These are phyloP conservation scores for Sepiola atlantica DNA, from an alignment of 2,888 invertebrate genomes.

Conservation along the genomic window DNA sequence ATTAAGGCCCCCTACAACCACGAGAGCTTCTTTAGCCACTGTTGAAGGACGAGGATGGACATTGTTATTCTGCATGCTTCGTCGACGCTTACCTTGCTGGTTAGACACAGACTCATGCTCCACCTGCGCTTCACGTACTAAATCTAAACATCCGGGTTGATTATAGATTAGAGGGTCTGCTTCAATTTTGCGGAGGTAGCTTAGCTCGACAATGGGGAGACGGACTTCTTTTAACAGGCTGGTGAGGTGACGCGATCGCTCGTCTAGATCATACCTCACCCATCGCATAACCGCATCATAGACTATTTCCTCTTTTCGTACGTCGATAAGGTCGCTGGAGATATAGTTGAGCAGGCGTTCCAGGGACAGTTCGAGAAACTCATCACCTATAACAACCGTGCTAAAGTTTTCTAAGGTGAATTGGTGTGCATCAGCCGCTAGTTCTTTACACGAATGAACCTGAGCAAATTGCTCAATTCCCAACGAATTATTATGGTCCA, in stretches of 20 bases:
- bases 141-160: slow-evolving; percentile 62
- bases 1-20: slow-evolving; percentile 69
- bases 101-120: slow-evolving; percentile 68
- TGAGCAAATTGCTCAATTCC: slow-evolving; percentile 74
- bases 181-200: slow-evolving; percentile 65
- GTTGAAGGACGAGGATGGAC: slow-evolving; percentile 73
- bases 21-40: slow-evolving; percentile 72
- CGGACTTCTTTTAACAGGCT: slow-evolving; percentile 67
- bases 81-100: slow-evolving; percentile 67
- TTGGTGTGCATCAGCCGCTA: slow-evolving; percentile 68
- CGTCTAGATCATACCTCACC: slow-evolving; percentile 70
- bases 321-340: slow-evolving; percentile 72
- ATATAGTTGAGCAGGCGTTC: slow-evolving; percentile 68
- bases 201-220: slow-evolving; percentile 68
- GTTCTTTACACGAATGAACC: slow-evolving; percentile 69
- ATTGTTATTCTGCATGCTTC: slow-evolving; percentile 69
- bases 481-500: slow-evolving; percentile 73
- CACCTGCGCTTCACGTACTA: slow-evolving; percentile 68
- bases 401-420: slow-evolving; percentile 73
- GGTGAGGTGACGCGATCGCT: slow-evolving; percentile 60
- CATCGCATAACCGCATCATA: slow-evolving; percentile 71
- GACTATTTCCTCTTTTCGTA: slow-evolving; percentile 70
- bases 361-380: slow-evolving; percentile 69
- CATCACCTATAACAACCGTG: slow-evolving; percentile 69
- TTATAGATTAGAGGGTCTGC: slow-evolving; percentile 64